phyloP scores from a whole-genome alignment of 2,888 invertebrate genomes.

The Sesamia inferens region DNA sequence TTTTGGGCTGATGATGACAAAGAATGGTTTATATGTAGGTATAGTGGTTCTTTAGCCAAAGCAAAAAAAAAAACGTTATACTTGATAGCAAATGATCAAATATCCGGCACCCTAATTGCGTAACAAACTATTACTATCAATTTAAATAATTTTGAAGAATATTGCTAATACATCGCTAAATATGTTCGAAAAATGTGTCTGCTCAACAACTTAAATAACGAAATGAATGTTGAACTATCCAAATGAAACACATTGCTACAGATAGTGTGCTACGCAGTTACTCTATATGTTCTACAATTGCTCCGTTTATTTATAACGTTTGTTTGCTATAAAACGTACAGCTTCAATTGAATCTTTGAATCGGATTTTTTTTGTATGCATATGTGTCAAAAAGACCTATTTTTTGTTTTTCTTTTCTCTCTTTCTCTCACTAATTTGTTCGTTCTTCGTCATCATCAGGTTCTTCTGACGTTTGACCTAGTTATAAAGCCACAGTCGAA shows the following conservation, averaged over 20 bases:
- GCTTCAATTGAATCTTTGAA: slow-evolving; percentile 2
- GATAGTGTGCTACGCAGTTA: too few species aligned
- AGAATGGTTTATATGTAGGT: background rate
- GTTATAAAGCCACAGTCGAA: too few species aligned
- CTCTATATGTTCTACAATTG: slow-evolving; percentile 5
- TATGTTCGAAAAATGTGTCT: too few species aligned
- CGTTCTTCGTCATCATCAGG: background rate
- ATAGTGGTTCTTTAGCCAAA: background rate
- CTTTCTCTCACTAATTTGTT: background rate
- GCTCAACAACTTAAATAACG: too few species aligned
- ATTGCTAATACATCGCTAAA: too few species aligned
- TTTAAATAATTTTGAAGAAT: too few species aligned
- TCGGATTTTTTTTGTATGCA: background rate
- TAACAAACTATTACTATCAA: too few species aligned
- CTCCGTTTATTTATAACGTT: slow-evolving; percentile 22
- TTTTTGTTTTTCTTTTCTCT: background rate
- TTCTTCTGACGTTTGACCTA: too few species aligned
- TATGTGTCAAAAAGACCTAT: background rate
- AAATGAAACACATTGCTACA: too few species aligned
- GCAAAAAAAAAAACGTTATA: background rate
- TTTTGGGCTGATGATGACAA: background rate
- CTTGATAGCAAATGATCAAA: background rate
- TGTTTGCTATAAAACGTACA: background rate
- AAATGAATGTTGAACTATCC: too few species aligned
- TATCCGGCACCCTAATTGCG: background rate